Base-by-base conservation (phyloP, 1,140 invertebrate genomes). In the Lasaia peninsularis region DNA sequence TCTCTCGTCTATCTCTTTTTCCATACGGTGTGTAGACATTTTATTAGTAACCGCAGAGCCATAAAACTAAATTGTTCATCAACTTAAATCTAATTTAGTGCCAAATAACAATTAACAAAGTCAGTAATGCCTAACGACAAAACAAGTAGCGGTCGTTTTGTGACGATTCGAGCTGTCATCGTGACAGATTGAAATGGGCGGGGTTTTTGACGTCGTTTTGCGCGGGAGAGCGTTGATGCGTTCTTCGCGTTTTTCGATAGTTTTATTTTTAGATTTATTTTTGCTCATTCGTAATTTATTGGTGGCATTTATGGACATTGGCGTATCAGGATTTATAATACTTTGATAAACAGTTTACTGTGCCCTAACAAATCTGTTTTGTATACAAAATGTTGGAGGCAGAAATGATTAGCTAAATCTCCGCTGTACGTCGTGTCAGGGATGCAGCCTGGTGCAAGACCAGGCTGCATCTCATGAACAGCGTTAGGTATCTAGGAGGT, bases 61-160 rank as follows among this genome's bases (percentile, higher is more conserved):
- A 31, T 50, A 71, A 67, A 73, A 37, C 71, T 68, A 75, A 78
- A 77, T 71, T 64, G 71, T 75, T 62, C 54, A 58, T 48, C 56
- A 44, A 44, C 58, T 67, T 64, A 66, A 77, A 73, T 79, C 75
- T 78, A 73, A 80, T 77, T 80, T 73, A 64, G 77, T 75, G 72
- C 73, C 71, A 74, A 75, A 80, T 84, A 71, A 80, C 78, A 84
- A 86, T 86, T 86, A 86, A 84, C 77, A 58, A 68, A 82, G 67
- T 77, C 75, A 76, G 75, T 64, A 73, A 71, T 73, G 78, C 82
- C 40, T 83, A 77, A 81, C 81, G 72, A 78, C 62, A 44, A 28
- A 48, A 48, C 40, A 48, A 48, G 40, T 48, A 48, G 40, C 40
- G 40, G 20, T 48, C 61, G 63, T 63, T 62, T 67, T 61, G 28